Evolutionary conservation across 1,140 invertebrate species (phyloP).

Genomic region (Sycophaga agraensis): DNA sequence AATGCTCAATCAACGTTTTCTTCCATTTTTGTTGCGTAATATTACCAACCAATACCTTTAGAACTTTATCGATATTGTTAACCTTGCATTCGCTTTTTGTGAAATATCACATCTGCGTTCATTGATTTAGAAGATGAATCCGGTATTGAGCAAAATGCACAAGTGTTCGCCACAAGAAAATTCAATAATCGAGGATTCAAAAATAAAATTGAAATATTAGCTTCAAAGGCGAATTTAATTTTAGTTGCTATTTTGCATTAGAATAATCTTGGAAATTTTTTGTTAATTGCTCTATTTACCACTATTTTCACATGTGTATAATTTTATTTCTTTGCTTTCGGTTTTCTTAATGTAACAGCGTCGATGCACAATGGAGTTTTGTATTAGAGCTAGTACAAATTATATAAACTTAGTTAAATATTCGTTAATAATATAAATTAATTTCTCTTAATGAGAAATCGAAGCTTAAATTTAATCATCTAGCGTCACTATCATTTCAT

Average conservation of each 20-base stretch:
- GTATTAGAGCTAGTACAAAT: conserved; percentile 56
- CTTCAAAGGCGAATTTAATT: no score
- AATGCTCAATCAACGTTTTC: conserved; percentile 58
- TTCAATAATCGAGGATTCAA: no score
- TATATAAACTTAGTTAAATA: conserved; percentile 58
- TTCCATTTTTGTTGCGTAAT: conserved; percentile 48
- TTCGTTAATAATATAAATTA: conserved; percentile 49
- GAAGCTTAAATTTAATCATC: conserved; percentile 45
- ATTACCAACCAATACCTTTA: conserved; percentile 53
- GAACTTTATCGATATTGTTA: conserved; percentile 50
- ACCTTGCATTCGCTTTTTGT: conserved; percentile 41
- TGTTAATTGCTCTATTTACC: no score
- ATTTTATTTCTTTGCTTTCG: conserved; percentile 9
- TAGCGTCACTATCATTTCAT: conserved; percentile 54
- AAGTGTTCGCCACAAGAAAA: no score
- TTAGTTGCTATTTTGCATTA: no score
- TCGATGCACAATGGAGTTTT: conserved; percentile 54
- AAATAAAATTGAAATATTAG: no score
- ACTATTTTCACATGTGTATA: no score
- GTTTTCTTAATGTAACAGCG: conserved; percentile 32
- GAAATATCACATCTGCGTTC: no score
- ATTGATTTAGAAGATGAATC: no score
- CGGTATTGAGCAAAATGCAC: no score
- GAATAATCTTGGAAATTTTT: no score
- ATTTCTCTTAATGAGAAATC: conserved; percentile 37